Conservation (phyloP, 2,113 vertebrate genomes). For the Melanocharis versteri region DNA sequence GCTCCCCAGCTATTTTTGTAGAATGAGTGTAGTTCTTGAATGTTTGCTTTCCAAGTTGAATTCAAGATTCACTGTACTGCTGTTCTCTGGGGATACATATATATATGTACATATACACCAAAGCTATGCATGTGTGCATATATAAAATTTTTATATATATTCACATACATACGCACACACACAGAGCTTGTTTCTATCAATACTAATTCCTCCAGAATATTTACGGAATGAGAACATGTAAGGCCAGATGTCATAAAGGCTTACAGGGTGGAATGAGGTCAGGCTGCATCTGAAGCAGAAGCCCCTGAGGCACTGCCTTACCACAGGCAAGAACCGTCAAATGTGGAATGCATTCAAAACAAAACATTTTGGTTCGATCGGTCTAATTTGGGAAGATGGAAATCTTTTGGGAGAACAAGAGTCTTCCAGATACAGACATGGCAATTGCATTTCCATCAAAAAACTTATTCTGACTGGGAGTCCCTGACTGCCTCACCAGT, state of each 20-base stretch:
- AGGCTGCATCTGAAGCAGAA: slow-evolving; percentile 17
- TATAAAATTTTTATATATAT: not conserved
- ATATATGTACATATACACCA: not conserved
- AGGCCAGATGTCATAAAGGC: not conserved
- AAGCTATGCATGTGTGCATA: not conserved
- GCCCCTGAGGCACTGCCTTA: not conserved
- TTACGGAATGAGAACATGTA: not conserved
- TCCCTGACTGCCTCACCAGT: not conserved
- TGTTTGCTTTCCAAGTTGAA: not conserved
- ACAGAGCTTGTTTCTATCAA: not conserved
- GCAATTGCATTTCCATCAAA: not conserved
- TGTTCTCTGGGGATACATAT: not conserved
- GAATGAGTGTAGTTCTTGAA: not conserved
- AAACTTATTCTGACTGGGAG: not conserved
- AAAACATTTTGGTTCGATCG: not conserved
- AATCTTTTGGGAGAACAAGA: not conserved
- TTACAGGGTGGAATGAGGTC: slow-evolving; percentile 12
- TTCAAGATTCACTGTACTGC: not conserved
- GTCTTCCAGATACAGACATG: not conserved
- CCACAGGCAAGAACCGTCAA: not conserved
- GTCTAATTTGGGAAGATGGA: not conserved
- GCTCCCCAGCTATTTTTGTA: not conserved
- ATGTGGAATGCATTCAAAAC: not conserved
- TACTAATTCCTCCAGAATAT: not conserved
- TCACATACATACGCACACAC: not conserved